Evolutionary conservation across 2,888 invertebrate species (phyloP).

Genomic region (Synanthedon formicaeformis): DNA sequence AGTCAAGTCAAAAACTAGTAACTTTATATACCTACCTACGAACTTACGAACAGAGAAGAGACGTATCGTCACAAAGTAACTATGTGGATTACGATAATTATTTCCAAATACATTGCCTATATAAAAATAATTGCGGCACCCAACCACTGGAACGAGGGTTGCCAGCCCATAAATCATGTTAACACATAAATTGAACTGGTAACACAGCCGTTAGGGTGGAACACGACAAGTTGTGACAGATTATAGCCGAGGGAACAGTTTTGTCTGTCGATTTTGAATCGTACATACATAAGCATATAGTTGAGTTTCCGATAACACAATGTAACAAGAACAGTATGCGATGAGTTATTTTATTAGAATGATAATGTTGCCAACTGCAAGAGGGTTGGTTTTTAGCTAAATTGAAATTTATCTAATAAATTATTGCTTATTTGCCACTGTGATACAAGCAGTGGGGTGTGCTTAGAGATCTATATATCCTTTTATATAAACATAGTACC

Average conservation of each 20-base stretch:
- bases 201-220: conserved; percentile 41
- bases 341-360: conserved; percentile 43
- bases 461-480: too few species aligned
- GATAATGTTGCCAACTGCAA: conserved; percentile 43
- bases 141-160: conserved; percentile 28
- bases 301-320: background rate
- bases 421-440: conserved; percentile 38
- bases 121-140: background rate
- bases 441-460: background rate
- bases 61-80: too few species aligned
- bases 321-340: conserved; percentile 10
- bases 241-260: conserved; percentile 21
- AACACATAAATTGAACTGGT: conserved; percentile 62
- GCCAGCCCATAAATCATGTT: conserved; percentile 57
- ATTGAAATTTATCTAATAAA: conserved; percentile 68
- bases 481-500: too few species aligned
- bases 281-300: conserved; percentile 7
- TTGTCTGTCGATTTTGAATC: conserved; percentile 11
- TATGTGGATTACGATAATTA: background rate
- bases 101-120: background rate
- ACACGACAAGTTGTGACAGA: conserved; percentile 43
- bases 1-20: too few species aligned
- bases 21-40: too few species aligned
- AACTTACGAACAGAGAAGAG: too few species aligned
- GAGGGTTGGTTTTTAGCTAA: conserved; percentile 45